Conservation (phyloP, 1,140 invertebrate species). For the Bombus cullumanus region DNA sequence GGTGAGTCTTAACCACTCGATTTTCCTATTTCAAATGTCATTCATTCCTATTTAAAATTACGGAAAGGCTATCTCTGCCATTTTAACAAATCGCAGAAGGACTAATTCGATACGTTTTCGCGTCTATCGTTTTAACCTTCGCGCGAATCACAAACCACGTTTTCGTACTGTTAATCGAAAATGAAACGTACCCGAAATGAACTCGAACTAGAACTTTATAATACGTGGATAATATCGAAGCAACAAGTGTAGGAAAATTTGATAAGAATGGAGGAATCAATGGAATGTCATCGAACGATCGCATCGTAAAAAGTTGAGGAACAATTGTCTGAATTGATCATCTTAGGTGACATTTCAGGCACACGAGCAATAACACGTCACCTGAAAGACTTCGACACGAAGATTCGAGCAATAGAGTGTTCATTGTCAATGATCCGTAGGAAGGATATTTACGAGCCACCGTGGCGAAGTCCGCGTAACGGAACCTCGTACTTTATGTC, state of each 20-base stretch:
- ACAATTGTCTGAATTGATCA: background rate
- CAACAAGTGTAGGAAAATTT: background rate
- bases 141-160: background rate
- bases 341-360: background rate
- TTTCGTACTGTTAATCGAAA: no score
- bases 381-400: background rate
- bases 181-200: no score
- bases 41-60: background rate
- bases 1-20: conserved; percentile 79
- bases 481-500: conserved; percentile 27
- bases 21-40: background rate
- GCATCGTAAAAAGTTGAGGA: background rate
- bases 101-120: no score
- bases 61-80: background rate
- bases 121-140: background rate
- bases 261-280: background rate
- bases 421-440: background rate
- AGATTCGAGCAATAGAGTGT: background rate
- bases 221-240: background rate
- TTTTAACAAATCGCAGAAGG: background rate
- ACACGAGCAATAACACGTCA: background rate
- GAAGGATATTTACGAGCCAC: background rate
- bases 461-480: conserved; percentile 1
- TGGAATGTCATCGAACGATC: background rate
- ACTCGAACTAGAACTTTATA: background rate